Base-by-base conservation (phyloP, 2,888 invertebrate species). In the Suillia variegata region DNA sequence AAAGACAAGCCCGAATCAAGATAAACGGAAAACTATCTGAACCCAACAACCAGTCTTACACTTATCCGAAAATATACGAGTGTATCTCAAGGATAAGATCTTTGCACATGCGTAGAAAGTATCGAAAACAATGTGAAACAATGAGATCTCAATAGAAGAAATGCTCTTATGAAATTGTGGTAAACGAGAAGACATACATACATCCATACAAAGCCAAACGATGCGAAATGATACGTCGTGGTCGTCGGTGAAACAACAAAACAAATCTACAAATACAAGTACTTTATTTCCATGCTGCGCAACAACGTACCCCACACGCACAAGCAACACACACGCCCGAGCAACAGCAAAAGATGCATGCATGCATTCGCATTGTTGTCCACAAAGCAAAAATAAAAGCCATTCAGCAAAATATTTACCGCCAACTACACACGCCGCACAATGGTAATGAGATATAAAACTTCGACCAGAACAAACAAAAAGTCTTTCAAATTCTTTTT, bases 361-460 rank as follows among this genome's bases (percentile, higher is more conserved):
- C 38, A n/a, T n/a, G 31, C 31, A 31, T 8, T 31, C 15, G 38
- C n/a, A 38, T 38, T 17, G 45, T 17, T 45, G 45, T 17, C 45
- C 38, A 38, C 13, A n/a, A 4, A 13, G 18, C 45, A 13, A 20
- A 45, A 18, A 20, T 12, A 20, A 18, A n/a, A 5, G 6, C 6
- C 18, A 45, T 3, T 17, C 45, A n/a, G 74, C 73, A 74, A 73
- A 73, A 73, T 74, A 74, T 74, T 74, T 74, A 74, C 71, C 74
- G 70, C 69, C 67, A 71, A 70, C 67, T 64, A 66, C 67, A 68
- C 74, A 73, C 70, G 61, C 62, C 62, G 58, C 64, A 73, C 75
- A 73, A 77, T 73, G 66, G 67, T 75, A 77, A 77, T 76, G 73
- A 74, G 73, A 73, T 71, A 68, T 69, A 68, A 71, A 65, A 65